These are phyloP conservation scores for Eupithecia exiguata DNA, from an alignment of 2,888 invertebrate species.

Conservation along the genomic window DNA sequence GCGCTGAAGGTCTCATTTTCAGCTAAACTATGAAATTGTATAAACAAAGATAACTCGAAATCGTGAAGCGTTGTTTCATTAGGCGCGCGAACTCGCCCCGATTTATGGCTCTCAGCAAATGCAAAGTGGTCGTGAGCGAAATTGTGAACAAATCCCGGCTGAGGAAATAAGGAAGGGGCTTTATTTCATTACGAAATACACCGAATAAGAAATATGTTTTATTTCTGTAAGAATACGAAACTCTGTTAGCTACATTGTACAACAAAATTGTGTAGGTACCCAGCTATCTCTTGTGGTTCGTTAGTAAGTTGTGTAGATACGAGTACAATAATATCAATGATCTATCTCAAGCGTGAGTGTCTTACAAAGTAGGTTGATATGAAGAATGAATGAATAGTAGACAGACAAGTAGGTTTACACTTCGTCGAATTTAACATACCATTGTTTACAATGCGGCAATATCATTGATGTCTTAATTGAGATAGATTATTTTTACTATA, in stretches of 20 bases:
- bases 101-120: conserved; percentile 64
- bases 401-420: conserved; percentile 19
- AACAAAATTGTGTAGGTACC: not conserved
- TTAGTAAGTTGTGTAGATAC: conserved; percentile 8
- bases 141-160: conserved; percentile 66
- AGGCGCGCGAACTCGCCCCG: conserved; percentile 61
- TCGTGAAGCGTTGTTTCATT: conserved; percentile 71
- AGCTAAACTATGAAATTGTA: conserved; percentile 51
- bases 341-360: conserved; percentile 33
- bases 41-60: conserved; percentile 59
- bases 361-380: conserved; percentile 35
- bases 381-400: conserved; percentile 35
- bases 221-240: conserved; percentile 45
- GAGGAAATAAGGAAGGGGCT: conserved; percentile 61
- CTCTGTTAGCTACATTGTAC: conserved; percentile 19
- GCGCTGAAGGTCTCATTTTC: conserved; percentile 43
- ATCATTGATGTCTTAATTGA: conserved; percentile 26
- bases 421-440: conserved; percentile 37
- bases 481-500: conserved; percentile 15
- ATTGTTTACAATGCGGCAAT: conserved; percentile 34
- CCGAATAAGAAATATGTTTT: conserved; percentile 59
- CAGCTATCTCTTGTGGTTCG: conserved; percentile 1
- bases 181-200: conserved; percentile 62
- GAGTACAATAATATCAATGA: conserved; percentile 28
- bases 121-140: conserved; percentile 64